A percentile compares a stretch with the other conserved stretches of the same genome.
Evolutionary conservation across 30 jellyfish, hydroid and myxozoan genomes (phyloP).

Genomic region (Hydractinia echinata): DNA sequence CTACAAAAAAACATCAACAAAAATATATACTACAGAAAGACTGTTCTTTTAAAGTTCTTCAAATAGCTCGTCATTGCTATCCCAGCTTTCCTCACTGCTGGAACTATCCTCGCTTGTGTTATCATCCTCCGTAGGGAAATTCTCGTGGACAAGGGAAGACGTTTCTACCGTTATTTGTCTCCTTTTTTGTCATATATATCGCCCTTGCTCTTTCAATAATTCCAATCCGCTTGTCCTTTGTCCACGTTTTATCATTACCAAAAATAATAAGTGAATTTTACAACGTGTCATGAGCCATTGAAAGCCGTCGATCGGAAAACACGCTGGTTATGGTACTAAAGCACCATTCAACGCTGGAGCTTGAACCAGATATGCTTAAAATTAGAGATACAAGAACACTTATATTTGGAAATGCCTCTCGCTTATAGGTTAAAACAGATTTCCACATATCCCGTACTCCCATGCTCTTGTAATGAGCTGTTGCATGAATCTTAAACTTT

Average conservation of each 20-base stretch:
- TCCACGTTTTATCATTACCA: conserved; percentile 38
- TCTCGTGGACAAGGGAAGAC: background rate
- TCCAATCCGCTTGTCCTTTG: conserved; percentile 1
- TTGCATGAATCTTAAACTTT: conserved; percentile 28
- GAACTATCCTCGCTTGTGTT: too few species aligned
- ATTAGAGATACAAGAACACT: conserved; percentile 5
- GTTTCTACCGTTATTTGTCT: background rate
- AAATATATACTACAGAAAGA: too few species aligned
- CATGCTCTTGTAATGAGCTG: conserved; percentile 6
- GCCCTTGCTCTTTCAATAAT: conserved; percentile 7
- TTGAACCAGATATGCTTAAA: conserved; percentile 8
- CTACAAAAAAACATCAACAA: too few species aligned
- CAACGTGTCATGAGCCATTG: conserved; percentile 20
- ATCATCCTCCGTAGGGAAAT: background rate
- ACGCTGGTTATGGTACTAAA: conserved; percentile 40
- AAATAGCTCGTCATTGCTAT: too few species aligned
- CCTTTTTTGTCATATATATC: background rate
- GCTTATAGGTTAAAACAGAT: background rate
- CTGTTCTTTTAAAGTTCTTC: too few species aligned
- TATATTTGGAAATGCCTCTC: background rate
- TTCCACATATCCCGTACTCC: conserved; percentile 17
- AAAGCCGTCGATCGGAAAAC: conserved; percentile 38
- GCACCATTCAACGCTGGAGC: conserved; percentile 44
- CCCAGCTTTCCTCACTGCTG: too few species aligned
- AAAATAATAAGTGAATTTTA: too few species aligned